Base-by-base conservation (phyloP, 2,113 vertebrate species). In the Cryptotis parvus region DNA sequence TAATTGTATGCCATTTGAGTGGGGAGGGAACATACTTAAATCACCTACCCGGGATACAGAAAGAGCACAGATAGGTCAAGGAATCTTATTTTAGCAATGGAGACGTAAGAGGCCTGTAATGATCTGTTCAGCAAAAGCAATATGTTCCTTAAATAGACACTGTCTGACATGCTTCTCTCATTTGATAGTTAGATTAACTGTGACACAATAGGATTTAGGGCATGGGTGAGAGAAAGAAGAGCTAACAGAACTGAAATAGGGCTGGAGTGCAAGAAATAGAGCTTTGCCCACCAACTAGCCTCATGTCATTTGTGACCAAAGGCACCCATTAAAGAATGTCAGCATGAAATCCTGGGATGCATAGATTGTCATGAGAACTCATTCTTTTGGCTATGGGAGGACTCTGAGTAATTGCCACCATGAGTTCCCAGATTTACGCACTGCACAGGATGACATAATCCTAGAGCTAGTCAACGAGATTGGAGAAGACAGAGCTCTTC, bases 91-190 rank as follows among this genome's bases (percentile, higher is more conserved):
- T 96, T 95, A 96, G 95, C 84, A 91, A 88, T 77, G 68, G 78
- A 74, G 61, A 95, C 91, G 80, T 37, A 85, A 90, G 79, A 68
- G 61, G 24, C 78, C 75, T 70, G 24, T 95, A 95, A 96, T 90
- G 95, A 95, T 97, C 82, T 45, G 26, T 87, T 94, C 93, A 76
- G 84, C 26, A 12, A 77, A 96, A 91, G 75, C 93, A 86, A 75
- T 93, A 22, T 78, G 96, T 73, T 94, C 81, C 86, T 94, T 95
- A 96, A 96, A 95, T 97, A 96, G 86, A 95, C 77, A 73, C 90
- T 79, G 4, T 72, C 65, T 97, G 94, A 94, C 92, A 95, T 43
- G 73, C 65, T 70, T 82, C 92, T 84, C n/a, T 11, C 74, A 94
- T 77, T 84, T 90, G 92, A 91, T 89, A 90, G 94, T 65, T 69